These are phyloP conservation scores for Odobenus rosmarus DNA, from an alignment of 2,113 vertebrate species.

Conservation along the genomic window DNA sequence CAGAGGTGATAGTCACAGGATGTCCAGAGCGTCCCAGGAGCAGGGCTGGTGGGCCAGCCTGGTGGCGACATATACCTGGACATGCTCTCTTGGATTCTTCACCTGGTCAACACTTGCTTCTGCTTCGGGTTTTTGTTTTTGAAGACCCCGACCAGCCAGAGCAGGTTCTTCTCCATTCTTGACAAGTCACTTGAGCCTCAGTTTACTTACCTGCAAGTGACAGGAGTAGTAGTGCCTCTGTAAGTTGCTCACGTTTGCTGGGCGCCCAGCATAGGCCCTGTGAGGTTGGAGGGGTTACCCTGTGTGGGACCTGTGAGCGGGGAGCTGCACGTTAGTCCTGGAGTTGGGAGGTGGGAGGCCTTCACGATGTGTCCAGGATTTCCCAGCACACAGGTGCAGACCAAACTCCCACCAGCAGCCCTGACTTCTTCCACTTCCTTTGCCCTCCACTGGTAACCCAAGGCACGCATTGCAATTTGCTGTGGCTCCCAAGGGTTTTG, in stretches of 20 bases:
- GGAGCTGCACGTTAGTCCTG: no score
- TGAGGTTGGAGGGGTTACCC: not conserved
- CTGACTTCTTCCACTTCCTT: not conserved
- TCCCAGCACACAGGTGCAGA: not conserved
- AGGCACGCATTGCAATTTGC: not conserved
- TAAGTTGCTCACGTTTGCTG: not conserved
- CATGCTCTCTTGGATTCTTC: no score
- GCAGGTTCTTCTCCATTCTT: not conserved
- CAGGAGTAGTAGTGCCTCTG: not conserved
- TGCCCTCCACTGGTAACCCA: rapidly evolving
- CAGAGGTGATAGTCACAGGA: not conserved
- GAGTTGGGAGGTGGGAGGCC: not conserved
- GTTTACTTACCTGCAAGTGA: not conserved
- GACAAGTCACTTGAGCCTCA: not conserved
- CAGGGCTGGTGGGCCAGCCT: not conserved
- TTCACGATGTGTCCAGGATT: rapidly evolving
- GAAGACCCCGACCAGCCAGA: not conserved
- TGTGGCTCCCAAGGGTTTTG: not conserved
- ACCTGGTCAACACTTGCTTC: not conserved
- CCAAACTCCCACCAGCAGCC: not conserved
- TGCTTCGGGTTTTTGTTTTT: not conserved
- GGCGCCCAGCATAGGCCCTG: not conserved
- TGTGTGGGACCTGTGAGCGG: not conserved
- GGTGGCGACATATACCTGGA: no score
- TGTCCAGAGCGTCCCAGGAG: rapidly evolving